Percentiles rank a stretch among this genome's conserved stretches.
Conservation (phyloP, 2,113 vertebrate genomes). For the Nannobrachium achirus region DNA sequence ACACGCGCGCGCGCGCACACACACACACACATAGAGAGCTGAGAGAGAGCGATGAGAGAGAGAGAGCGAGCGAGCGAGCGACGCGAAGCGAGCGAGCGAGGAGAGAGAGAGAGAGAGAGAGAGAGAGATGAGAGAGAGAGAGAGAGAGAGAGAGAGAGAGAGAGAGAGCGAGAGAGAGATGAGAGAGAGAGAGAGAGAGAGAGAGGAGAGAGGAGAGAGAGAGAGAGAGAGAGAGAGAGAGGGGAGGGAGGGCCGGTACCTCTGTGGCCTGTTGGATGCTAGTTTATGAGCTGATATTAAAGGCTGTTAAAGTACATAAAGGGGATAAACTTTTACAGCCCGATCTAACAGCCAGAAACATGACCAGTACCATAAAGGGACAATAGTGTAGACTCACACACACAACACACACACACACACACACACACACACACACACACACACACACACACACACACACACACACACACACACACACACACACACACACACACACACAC, state of each 20-base stretch:
- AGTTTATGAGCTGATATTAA: slow-evolving; percentile 73
- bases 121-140: slow-evolving; percentile 26
- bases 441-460: not conserved
- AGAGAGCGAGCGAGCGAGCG: too few relatives aligned
- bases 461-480: too few relatives aligned
- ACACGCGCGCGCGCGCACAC: too few relatives aligned
- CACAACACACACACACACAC: slow-evolving; percentile 9
- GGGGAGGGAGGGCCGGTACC: slow-evolving; percentile 30
- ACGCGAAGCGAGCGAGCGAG: too few relatives aligned
- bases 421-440: not conserved
- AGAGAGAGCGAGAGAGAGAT: too few relatives aligned
- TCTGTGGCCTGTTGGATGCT: slow-evolving; percentile 68
- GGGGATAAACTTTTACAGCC: slow-evolving; percentile 75
- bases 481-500: too few relatives aligned
- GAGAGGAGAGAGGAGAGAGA: too few relatives aligned
- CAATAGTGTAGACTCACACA: slow-evolving; percentile 22
- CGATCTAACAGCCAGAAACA: slow-evolving; percentile 69
- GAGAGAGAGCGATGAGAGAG: too few relatives aligned
- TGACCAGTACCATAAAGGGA: slow-evolving; percentile 59
- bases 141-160: too few relatives aligned
- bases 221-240: not conserved
- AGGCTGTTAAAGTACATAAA: slow-evolving; percentile 75
- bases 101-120: too few relatives aligned
- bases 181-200: too few relatives aligned
- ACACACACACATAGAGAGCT: too few relatives aligned